Evolutionary conservation across 2,888 invertebrate species (phyloP).

Genomic region (Callyntrura sp.): DNA sequence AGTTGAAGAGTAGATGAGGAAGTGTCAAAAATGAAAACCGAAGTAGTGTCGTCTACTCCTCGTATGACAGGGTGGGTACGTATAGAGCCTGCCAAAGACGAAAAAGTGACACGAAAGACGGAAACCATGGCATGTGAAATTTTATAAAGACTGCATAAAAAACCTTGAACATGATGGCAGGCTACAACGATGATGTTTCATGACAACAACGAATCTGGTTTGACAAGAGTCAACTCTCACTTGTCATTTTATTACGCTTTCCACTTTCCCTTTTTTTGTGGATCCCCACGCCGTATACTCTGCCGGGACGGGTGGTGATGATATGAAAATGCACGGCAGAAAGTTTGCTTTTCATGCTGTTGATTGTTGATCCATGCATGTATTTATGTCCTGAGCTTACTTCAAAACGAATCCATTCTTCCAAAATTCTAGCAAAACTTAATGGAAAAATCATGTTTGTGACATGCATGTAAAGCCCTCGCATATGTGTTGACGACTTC

Average conservation of each 20-base stretch:
- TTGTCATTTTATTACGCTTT: conserved; percentile 29
- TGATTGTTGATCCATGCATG: background rate
- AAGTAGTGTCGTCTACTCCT: background rate
- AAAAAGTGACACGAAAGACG: background rate
- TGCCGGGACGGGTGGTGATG: conserved; percentile 42
- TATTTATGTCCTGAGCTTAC: background rate
- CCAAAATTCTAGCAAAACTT: conserved; percentile 71
- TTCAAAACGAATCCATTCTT: conserved; percentile 11
- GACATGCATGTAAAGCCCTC: conserved; percentile 22
- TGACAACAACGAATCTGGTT: background rate
- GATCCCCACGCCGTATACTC: conserved; percentile 54
- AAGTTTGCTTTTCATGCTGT: background rate
- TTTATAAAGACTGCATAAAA: background rate
- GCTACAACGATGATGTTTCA: background rate
- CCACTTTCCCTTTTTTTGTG: conserved; percentile 21
- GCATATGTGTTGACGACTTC: background rate
- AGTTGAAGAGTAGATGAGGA: background rate
- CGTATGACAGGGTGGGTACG: no score
- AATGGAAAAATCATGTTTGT: conserved; percentile 84
- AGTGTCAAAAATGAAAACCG: conserved; percentile 15
- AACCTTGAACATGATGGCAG: background rate
- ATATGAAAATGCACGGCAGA: background rate
- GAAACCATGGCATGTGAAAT: background rate
- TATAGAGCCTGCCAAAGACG: no score
- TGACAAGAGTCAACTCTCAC: conserved; percentile 7